Evolutionary conservation across 1,140 invertebrate genomes (phyloP).

Genomic region (Cydia splendana): DNA sequence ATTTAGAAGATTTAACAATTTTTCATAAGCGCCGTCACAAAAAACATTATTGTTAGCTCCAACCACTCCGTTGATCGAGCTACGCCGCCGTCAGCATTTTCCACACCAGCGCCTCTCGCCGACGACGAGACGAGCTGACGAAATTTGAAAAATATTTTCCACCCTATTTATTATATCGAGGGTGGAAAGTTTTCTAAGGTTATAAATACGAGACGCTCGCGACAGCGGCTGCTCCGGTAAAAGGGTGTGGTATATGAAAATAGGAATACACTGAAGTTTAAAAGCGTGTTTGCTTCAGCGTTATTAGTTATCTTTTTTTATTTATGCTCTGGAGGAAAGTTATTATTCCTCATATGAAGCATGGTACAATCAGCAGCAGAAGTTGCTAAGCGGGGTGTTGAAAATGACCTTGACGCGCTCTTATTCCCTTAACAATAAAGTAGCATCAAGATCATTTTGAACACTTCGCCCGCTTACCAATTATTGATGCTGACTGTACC

Average conservation of each 20-base stretch:
- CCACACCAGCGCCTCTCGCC: not conserved
- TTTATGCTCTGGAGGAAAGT: slow-evolving; percentile 3
- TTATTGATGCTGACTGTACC: too few species aligned
- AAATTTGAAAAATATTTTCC: slow-evolving; percentile 41
- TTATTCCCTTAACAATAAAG: too few species aligned
- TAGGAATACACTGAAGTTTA: not conserved
- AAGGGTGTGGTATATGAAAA: slow-evolving; percentile 18
- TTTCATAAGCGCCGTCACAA: not conserved
- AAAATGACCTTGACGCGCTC: too few species aligned
- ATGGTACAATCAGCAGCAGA: too few species aligned
- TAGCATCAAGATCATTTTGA: too few species aligned
- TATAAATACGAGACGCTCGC: slow-evolving; percentile 33
- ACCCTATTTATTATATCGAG: slow-evolving; percentile 35
- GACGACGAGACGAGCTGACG: slow-evolving; percentile 25
- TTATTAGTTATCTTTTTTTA: slow-evolving; percentile 11
- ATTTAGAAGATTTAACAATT: too few species aligned
- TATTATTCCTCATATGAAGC: too few species aligned
- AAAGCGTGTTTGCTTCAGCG: not conserved
- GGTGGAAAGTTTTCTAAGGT: slow-evolving; percentile 32
- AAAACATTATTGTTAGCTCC: not conserved
- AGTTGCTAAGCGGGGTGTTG: too few species aligned
- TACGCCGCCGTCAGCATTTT: slow-evolving; percentile 9
- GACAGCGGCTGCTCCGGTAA: slow-evolving; percentile 13
- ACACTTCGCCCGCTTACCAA: too few species aligned
- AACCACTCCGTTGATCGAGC: slow-evolving; percentile 1